A percentile compares a stretch with the other conserved stretches of the same genome.
Evolutionary conservation across 1,140 invertebrate species (phyloP).

Genomic region (Magallana ariakensis): DNA sequence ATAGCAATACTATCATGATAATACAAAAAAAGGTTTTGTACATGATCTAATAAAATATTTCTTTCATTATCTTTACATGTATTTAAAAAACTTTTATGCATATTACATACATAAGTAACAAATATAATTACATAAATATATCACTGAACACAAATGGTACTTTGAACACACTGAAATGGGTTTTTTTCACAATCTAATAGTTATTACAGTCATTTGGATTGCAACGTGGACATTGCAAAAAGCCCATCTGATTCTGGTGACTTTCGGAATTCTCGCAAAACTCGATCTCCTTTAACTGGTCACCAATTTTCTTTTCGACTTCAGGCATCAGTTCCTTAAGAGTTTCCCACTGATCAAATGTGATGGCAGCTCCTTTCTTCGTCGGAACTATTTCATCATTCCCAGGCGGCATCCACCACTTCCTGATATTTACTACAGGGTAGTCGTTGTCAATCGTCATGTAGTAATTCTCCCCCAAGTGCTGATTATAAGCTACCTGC

Average conservation of each 20-base stretch:
- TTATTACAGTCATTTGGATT: not conserved
- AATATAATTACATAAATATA: not conserved
- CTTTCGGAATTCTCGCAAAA: not conserved
- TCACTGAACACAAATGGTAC: not conserved
- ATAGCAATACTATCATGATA: no score
- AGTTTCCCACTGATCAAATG: not conserved
- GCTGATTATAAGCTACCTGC: no score
- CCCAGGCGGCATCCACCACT: constrained; percentile 13
- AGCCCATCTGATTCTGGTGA: not conserved
- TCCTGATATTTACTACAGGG: constrained; percentile 9
- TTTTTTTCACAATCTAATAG: not conserved
- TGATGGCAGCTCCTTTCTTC: not conserved
- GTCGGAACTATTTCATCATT: not conserved
- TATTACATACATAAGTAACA: not conserved
- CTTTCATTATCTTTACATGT: no score
- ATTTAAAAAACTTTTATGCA: not conserved
- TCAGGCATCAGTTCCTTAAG: not conserved
- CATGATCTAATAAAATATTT: not conserved
- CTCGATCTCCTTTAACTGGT: not conserved
- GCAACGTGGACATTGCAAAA: not conserved
- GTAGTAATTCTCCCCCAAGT: no score
- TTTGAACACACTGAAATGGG: not conserved
- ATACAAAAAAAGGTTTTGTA: no score
- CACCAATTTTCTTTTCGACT: constrained; percentile 7
- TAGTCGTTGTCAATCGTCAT: no score